Conservation (phyloP, 2,113 vertebrate genomes). For the Greenwoodochromis staneri region DNA sequence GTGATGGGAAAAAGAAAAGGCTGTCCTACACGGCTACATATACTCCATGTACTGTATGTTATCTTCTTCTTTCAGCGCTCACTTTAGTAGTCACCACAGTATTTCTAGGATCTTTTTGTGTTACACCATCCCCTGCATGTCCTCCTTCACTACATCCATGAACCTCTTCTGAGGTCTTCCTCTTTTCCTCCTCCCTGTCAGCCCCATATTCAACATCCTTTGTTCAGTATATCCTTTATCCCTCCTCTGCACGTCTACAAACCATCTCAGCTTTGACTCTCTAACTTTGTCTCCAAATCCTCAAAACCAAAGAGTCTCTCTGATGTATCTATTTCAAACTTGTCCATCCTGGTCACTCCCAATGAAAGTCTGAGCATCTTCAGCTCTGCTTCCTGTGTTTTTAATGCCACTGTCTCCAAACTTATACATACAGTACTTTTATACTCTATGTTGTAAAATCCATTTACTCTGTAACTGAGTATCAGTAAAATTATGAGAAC, state of each 20-base stretch:
- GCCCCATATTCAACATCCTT: background rate
- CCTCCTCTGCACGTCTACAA: background rate
- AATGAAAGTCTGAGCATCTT: background rate
- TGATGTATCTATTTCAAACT: background rate
- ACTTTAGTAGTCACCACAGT: background rate
- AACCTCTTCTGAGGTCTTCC: background rate
- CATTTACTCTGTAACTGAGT: background rate
- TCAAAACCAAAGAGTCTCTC: background rate
- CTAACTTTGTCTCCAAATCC: background rate
- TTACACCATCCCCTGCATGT: background rate
- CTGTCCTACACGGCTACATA: background rate
- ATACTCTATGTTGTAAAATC: background rate
- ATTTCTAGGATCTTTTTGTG: background rate
- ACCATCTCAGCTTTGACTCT: background rate
- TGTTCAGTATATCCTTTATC: background rate
- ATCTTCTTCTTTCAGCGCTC: accelerated
- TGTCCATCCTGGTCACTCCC: background rate
- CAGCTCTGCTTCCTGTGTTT: background rate
- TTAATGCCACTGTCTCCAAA: background rate
- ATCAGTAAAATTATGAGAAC: background rate
- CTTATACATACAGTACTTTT: background rate
- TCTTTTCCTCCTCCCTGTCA: background rate
- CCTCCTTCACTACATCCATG: background rate
- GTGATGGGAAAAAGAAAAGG: background rate
- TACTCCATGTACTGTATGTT: background rate